A percentile compares a stretch with the other conserved stretches of the same genome.
phyloP scores from a whole-genome alignment of 2,113 vertebrate genomes.

The Nipponia nippon region DNA sequence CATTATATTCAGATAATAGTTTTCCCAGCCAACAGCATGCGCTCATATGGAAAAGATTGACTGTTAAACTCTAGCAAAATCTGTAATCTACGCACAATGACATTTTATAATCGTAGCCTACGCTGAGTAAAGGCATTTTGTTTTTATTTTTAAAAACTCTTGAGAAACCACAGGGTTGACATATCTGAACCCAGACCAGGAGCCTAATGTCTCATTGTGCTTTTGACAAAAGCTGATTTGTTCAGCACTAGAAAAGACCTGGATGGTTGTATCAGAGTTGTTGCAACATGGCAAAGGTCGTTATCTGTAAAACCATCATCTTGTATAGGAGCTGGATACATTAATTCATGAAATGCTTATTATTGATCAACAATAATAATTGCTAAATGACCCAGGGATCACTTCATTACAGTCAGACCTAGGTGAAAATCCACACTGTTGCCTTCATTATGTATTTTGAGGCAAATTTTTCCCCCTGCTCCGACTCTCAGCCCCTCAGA shows the following conservation, averaged over 20 bases:
- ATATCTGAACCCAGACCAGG: neutral
- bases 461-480: neutral
- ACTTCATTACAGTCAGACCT: neutral
- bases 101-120: slow-evolving; percentile 33
- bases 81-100: slow-evolving; percentile 35
- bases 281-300: neutral
- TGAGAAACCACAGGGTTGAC: neutral
- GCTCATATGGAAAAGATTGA: slow-evolving; percentile 56
- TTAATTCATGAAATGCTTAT: neutral
- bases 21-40: slow-evolving; percentile 51
- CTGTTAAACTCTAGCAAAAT: slow-evolving; percentile 34
- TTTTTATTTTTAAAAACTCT: slow-evolving; percentile 33
- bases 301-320: neutral
- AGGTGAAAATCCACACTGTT: neutral
- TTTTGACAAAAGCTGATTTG: neutral
- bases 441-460: neutral
- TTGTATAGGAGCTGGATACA: neutral
- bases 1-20: slow-evolving; percentile 61
- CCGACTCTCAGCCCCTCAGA: neutral
- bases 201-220: neutral
- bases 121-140: slow-evolving; percentile 20
- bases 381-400: neutral
- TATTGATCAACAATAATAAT: neutral
- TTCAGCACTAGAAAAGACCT: neutral
- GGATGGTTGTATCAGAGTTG: neutral